Base-by-base conservation (phyloP, 2,888 invertebrate genomes). In the Agriopis marginaria region DNA sequence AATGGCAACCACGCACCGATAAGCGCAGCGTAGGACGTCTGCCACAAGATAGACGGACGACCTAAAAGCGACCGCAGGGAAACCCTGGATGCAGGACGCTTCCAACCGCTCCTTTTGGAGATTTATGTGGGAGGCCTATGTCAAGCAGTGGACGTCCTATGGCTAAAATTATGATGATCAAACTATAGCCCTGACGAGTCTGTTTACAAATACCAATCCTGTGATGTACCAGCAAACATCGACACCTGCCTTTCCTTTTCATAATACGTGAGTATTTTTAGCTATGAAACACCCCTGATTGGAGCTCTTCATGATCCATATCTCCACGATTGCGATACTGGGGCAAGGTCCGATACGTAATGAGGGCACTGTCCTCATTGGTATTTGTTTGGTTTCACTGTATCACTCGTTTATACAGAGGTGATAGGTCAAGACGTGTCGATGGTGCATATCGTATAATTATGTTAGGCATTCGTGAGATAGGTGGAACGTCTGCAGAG, bases 291-390 rank as follows among this genome's bases (percentile, higher is more conserved):
- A 53, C 51, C 45, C 14, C 54, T 44, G 55, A 63, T 64, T 50
- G n/a, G 32, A 64, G 44, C 64, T 60, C 17, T 49, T 6, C 60
- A 40, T 49, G 49, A 49, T 14, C 44, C 56, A 63, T 42, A 50
- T 55, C 64, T 65, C 68, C 54, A 70, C 75, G 77, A 77, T 23
- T 14, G 10, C 61, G 50, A 62, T 78, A 77, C 53, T 79, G 70
- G 80, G 79, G 68, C 81, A 80, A 83, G 80, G 82, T 80, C 80
- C 71, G 74, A 72, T 42, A 67, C 71, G 72, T 77, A 79, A 78
- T 74, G 74, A 77, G 78, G 77, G 70, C 75, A 81, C 65, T 73
- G 79, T 76, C 77, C 77, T 75, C 75, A 75, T 79, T 81, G 74
- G 79, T 74, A 74, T 79, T 79, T 78, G 80, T 82, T 82, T 80